Conservation (phyloP, 2,797 vertebrate species). For the Falco rusticolus region DNA sequence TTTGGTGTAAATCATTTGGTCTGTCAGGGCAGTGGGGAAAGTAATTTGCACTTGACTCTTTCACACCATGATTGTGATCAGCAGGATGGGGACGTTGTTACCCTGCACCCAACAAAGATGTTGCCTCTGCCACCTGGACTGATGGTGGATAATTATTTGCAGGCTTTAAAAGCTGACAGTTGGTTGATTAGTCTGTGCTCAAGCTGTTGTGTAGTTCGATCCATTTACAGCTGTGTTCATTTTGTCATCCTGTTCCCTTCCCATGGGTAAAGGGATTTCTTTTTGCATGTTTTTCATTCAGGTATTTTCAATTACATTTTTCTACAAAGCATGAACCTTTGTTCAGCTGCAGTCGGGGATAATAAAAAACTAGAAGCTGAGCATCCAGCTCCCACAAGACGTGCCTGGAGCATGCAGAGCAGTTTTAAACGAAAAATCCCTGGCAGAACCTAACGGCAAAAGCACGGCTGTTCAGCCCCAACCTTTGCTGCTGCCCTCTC, state of each 20-base stretch:
- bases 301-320: background rate
- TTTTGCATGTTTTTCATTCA: background rate
- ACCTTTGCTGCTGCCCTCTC: background rate
- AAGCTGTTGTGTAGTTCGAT: background rate
- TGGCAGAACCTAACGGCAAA: background rate
- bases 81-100: background rate
- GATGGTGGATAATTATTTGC: background rate
- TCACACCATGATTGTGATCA: rapidly evolving
- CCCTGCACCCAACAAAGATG: background rate
- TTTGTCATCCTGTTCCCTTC: background rate
- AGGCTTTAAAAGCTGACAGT: background rate
- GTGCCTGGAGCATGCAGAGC: background rate
- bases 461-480: background rate
- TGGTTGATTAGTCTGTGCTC: background rate
- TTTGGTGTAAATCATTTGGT: background rate
- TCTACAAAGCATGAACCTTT: background rate
- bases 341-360: rapidly evolving
- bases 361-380: background rate
- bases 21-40: background rate
- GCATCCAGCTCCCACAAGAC: background rate
- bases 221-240: background rate
- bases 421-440: background rate
- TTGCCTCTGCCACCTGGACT: background rate
- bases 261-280: background rate
- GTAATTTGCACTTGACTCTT: background rate